A percentile compares a stretch with the other conserved stretches of the same genome.
These are phyloP conservation scores for Drosophila parthenogenetica DNA, from an alignment of 2,888 invertebrate genomes.

Conservation along the genomic window DNA sequence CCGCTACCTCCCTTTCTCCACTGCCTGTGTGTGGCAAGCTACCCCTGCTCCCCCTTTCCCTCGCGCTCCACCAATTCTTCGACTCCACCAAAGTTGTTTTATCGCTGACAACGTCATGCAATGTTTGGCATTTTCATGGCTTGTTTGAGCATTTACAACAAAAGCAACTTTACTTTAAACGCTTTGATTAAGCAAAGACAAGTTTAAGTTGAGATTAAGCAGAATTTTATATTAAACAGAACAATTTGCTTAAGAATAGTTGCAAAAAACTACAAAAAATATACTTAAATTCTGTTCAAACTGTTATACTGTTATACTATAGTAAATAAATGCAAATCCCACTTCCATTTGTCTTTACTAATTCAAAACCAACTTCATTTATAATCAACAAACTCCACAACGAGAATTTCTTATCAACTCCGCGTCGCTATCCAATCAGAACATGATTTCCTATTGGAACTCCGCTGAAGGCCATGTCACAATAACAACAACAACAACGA, in stretches of 20 bases:
- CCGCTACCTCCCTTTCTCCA: neutral
- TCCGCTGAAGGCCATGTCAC: conserved; percentile 12
- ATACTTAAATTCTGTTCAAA: neutral
- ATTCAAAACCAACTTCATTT: neutral
- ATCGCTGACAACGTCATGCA: conserved; percentile 63
- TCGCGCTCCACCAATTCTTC: neutral
- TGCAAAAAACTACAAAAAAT: neutral
- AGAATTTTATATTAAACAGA: neutral
- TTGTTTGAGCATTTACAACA: conserved; percentile 46
- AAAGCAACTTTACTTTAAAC: conserved; percentile 47
- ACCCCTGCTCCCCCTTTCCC: neutral
- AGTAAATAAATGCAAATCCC: no score
- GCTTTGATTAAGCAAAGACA: conserved; percentile 34
- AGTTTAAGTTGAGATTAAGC: conserved; percentile 12
- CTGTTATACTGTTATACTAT: neutral
- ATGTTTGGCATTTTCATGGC: conserved; percentile 69
- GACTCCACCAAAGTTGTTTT: conserved; percentile 29
- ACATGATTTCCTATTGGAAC: conserved; percentile 3
- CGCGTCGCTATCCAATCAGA: neutral
- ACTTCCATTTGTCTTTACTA: neutral
- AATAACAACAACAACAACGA: neutral
- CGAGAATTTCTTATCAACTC: neutral
- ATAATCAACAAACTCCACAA: neutral
- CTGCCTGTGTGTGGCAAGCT: conserved; percentile 20
- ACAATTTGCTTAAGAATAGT: neutral